These are phyloP conservation scores for Ataeniobius toweri DNA, from an alignment of 2,797 vertebrate species.

Conservation along the genomic window DNA sequence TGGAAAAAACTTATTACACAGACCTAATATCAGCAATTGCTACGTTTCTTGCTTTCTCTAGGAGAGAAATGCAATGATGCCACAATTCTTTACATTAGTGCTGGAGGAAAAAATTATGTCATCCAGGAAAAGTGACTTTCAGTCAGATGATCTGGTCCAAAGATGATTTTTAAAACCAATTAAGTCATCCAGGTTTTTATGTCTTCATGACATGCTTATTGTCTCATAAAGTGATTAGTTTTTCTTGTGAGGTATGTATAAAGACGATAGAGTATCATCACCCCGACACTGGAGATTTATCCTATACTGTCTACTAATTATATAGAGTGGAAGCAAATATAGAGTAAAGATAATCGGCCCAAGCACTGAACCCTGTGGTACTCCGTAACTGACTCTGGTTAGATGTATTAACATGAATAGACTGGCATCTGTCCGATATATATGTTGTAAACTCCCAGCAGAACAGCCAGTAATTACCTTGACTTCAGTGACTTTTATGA, in stretches of 20 bases:
- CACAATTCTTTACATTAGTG: neutral
- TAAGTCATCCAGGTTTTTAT: no score
- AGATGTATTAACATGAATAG: neutral
- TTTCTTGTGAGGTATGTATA: neutral
- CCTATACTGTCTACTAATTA: neutral
- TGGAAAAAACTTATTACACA: neutral
- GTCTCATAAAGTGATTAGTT: neutral
- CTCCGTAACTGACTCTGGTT: neutral
- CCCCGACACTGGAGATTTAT: neutral
- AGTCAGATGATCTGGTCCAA: neutral
- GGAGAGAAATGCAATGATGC: neutral
- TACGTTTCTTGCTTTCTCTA: neutral
- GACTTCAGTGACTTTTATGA: slow-evolving; percentile 6
- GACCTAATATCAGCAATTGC: neutral
- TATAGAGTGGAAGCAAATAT: neutral
- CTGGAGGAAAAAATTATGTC: neutral
- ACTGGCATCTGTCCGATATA: neutral
- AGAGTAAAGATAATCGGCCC: neutral
- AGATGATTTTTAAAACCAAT: neutral
- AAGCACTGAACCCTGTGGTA: neutral
- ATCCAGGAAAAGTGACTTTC: neutral
- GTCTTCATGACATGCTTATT: neutral
- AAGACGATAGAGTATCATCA: neutral
- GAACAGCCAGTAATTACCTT: slow-evolving; percentile 11
- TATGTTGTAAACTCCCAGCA: neutral